Conservation (phyloP, 2,113 vertebrate genomes). For the Cricetomys ansorgei region DNA sequence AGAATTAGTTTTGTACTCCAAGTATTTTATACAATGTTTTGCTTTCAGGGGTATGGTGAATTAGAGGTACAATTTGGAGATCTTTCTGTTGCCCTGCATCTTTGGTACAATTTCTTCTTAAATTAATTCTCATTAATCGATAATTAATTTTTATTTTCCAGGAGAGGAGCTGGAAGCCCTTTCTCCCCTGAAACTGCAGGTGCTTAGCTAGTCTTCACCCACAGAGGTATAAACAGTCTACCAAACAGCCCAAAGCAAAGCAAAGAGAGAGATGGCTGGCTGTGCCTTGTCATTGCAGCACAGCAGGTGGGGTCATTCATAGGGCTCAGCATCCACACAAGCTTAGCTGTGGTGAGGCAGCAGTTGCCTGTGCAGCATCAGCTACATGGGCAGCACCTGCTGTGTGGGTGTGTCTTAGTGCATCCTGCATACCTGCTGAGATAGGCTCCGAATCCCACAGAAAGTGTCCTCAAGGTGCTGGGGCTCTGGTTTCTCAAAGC, state of each 20-base stretch:
- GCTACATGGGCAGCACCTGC: too few relatives aligned
- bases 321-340: not conserved
- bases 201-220: not conserved
- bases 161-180: not conserved
- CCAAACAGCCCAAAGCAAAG: not conserved
- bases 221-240: not conserved
- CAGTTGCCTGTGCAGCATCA: not conserved
- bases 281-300: not conserved
- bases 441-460: not conserved
- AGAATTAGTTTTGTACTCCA: not conserved
- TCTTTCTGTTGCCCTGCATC: not conserved
- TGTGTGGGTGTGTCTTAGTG: not conserved
- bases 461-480: not conserved
- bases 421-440: not conserved
- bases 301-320: not conserved
- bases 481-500: not conserved
- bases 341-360: too few relatives aligned
- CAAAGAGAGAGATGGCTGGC: not conserved
- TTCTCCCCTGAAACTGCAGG: not conserved
- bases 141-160: conserved; percentile 10
- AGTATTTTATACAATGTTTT: not conserved
- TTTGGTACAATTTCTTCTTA: conserved; percentile 34
- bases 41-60: not conserved
- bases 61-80: not conserved
- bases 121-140: not conserved